phyloP scores from a whole-genome alignment of 2,113 vertebrate species.

The Oncorhynchus tshawytscha region DNA sequence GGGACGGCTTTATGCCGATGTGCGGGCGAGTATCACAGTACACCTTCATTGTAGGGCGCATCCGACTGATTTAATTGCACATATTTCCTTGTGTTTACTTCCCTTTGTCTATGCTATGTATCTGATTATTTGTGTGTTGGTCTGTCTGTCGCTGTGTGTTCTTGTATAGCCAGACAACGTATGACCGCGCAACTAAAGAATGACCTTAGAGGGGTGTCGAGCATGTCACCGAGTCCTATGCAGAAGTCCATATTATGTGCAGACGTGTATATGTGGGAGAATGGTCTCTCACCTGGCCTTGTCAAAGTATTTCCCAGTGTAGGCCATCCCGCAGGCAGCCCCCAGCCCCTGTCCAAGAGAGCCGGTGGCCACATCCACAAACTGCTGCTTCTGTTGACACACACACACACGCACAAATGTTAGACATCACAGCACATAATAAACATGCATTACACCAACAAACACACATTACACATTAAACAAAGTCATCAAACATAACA shows the following conservation, averaged over 20 bases:
- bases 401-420: neutral
- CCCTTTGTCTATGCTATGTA: neutral
- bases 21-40: too few species aligned
- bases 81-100: too few species aligned
- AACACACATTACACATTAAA: neutral
- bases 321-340: conserved; percentile 93
- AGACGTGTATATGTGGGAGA: neutral
- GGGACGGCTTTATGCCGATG: too few species aligned
- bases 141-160: neutral
- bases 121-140: neutral
- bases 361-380: conserved; percentile 94
- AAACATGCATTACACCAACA: neutral
- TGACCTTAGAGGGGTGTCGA: neutral
- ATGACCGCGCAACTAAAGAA: neutral
- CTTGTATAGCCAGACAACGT: neutral
- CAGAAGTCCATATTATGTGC: neutral
- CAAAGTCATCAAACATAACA: neutral
- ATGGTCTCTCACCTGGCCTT: neutral
- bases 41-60: too few species aligned
- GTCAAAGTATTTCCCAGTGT: conserved; percentile 94
- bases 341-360: conserved; percentile 95
- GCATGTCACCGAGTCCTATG: neutral
- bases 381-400: conserved; percentile 84
- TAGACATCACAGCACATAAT: neutral
- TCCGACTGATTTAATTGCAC: neutral